These are phyloP conservation scores for Metalampra italica DNA, from an alignment of 2,888 invertebrate genomes.

Conservation along the genomic window DNA sequence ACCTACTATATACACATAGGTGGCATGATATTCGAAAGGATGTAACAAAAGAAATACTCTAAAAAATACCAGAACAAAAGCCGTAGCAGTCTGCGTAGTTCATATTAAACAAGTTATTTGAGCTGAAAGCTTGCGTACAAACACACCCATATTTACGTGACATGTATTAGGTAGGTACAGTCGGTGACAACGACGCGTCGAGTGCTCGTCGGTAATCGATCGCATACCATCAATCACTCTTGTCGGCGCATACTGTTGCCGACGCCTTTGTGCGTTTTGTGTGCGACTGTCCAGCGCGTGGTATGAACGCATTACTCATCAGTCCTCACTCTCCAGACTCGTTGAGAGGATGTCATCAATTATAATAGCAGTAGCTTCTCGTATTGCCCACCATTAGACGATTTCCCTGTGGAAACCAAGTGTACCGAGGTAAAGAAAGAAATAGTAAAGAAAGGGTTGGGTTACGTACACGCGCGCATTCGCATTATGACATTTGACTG, in stretches of 20 bases:
- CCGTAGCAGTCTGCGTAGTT: no score
- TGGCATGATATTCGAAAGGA: no score
- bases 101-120: no score
- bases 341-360: neutral
- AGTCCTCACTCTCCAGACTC: neutral
- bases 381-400: no score
- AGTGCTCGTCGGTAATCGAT: constrained; percentile 34
- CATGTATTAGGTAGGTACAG: neutral
- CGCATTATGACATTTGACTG: no score
- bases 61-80: no score
- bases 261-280: neutral
- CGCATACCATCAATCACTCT: constrained; percentile 46
- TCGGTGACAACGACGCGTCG: constrained; percentile 9
- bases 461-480: no score
- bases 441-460: no score
- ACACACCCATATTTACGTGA: neutral
- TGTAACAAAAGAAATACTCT: no score
- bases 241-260: constrained; percentile 7
- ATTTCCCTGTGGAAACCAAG: no score
- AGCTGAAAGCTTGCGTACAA: neutral
- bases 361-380: neutral
- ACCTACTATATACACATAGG: no score
- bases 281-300: neutral
- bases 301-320: constrained; percentile 1
- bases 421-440: no score